Conservation (phyloP, 2,113 vertebrate species). For the Jaculus jaculus region DNA sequence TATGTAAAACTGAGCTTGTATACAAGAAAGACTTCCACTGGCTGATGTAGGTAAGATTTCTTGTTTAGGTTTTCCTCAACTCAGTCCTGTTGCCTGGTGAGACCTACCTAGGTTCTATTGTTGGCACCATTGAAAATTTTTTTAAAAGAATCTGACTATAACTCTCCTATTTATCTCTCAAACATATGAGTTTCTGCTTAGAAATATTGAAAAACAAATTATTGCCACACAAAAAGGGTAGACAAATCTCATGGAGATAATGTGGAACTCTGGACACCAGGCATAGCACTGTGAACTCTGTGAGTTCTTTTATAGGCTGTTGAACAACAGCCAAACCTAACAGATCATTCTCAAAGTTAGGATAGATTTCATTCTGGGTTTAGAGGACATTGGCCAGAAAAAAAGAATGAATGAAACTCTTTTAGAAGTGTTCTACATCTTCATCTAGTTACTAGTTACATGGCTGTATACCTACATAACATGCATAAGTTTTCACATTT, state of each 20-base stretch:
- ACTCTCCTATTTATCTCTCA: background rate
- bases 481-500: background rate
- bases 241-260: background rate
- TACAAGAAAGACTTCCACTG: background rate
- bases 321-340: background rate
- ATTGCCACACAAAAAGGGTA: background rate
- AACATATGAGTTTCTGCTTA: background rate
- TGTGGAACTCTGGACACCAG: background rate
- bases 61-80: background rate
- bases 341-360: background rate
- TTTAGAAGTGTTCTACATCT: background rate
- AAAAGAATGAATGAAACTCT: background rate
- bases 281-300: background rate
- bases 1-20: background rate
- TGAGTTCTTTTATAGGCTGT: background rate
- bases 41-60: no score
- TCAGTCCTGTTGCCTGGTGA: background rate
- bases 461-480: background rate
- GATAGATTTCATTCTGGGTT: background rate
- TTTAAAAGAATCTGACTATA: background rate
- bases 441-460: background rate
- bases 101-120: background rate
- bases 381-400: background rate
- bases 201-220: background rate
- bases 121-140: background rate